Conservation (phyloP, 2,888 invertebrate genomes). For the Yponomeuta cagnagella region DNA sequence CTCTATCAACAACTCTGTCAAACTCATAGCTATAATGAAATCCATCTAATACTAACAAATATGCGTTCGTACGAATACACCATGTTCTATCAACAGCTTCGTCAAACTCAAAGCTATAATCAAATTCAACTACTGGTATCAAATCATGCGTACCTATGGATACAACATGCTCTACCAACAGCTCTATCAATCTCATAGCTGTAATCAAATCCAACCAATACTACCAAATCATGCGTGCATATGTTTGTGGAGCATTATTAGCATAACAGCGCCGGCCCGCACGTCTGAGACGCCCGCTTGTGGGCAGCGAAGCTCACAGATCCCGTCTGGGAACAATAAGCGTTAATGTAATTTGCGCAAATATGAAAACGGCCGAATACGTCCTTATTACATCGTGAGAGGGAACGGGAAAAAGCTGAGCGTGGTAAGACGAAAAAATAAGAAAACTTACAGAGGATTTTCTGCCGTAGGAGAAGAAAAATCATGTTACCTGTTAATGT, state of each 20-base stretch:
- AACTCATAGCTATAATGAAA: neutral
- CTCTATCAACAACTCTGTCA: too few relatives aligned
- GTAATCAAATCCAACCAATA: neutral
- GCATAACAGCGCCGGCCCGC: neutral
- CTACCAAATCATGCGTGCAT: neutral
- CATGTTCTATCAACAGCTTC: too few relatives aligned
- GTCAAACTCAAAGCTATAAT: too few relatives aligned
- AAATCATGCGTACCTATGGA: too few relatives aligned
- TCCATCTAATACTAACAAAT: neutral
- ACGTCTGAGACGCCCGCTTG: neutral
- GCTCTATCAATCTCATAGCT: neutral
- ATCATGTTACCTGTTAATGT: too few relatives aligned
- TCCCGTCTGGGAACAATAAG: conserved; percentile 40
- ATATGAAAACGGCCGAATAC: conserved; percentile 60
- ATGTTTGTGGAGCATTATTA: neutral
- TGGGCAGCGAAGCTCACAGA: neutral
- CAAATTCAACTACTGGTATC: too few relatives aligned
- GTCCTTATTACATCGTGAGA: conserved; percentile 40
- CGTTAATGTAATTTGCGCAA: conserved; percentile 65
- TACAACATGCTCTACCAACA: too few relatives aligned
- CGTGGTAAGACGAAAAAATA: conserved; percentile 23
- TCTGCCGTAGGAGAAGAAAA: neutral
- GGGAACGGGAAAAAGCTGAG: neutral
- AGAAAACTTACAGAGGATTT: neutral
- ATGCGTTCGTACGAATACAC: neutral